These are phyloP conservation scores for Scaptodrosophila lebanonensis DNA, from an alignment of 1,140 invertebrate species.

Conservation along the genomic window DNA sequence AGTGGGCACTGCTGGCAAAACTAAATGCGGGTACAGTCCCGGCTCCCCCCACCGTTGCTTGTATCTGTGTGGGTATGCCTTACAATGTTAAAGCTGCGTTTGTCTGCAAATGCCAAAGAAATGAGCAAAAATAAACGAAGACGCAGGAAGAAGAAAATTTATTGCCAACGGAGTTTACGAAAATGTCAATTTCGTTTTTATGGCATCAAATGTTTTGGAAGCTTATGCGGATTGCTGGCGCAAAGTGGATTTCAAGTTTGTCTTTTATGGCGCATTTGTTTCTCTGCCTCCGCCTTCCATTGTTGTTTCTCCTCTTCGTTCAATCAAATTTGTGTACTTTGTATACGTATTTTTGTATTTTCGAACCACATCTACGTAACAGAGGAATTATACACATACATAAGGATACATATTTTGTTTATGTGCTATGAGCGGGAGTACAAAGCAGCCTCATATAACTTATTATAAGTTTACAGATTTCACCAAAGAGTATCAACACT, in stretches of 20 bases:
- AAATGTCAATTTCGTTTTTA: constrained; percentile 73
- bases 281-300: background rate
- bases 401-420: no score
- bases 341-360: constrained; percentile 8
- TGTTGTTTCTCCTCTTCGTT: background rate
- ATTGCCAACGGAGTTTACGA: constrained; percentile 67
- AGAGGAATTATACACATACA: no score
- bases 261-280: background rate
- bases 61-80: constrained; percentile 32
- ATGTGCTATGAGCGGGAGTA: background rate
- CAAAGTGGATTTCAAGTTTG: constrained; percentile 60
- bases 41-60: background rate
- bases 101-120: constrained; percentile 42
- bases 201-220: constrained; percentile 65
- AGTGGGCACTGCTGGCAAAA: constrained; percentile 13
- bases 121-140: constrained; percentile 55
- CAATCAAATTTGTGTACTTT: constrained; percentile 18
- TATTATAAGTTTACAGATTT: no score
- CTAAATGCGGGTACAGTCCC: constrained; percentile 7
- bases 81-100: constrained; percentile 56
- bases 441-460: no score
- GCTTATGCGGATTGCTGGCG: constrained; percentile 64
- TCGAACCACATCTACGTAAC: no score
- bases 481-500: no score
- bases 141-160: constrained; percentile 51